Base-by-base conservation (phyloP, 2,888 invertebrate species). In the Cylindroiulus punctatus region DNA sequence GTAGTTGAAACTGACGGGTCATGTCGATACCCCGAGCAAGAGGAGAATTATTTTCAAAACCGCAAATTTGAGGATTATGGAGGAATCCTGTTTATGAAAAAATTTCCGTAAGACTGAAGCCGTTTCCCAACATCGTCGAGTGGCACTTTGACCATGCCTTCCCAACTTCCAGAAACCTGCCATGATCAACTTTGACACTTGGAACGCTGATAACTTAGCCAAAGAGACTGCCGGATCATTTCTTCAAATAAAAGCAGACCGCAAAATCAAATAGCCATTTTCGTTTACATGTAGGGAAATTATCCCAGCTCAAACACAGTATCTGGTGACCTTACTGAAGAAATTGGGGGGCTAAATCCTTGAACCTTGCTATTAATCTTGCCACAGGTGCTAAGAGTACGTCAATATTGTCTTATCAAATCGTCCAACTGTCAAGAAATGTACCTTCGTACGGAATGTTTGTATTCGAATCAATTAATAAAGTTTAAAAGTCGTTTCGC, bases 361-460 rank as follows among this genome's bases (percentile, higher is more conserved):
- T 65, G 57, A 65, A 65, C 57, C 57, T 22, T 65, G 10, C 57
- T 22, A 12, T 65, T 65, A 65, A 65, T 65, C 57, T 65, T 65
- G 57, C 0, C 57, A 65, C 57, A 65, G 57, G 57, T 65, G 57
- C 22, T 65, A 65, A 65, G 57, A 65, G 57, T 22, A 3, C 26
- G 57, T 65, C 57, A 65, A 65, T 65, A 65, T 65, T 22, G 57
- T 65, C 26, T 65, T 22, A 65, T 65, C 22, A 65, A 65, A 65
- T 65, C 57, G 57, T 19, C 22, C 57, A 65, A 65, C 22, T 65
- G 57, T 22, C 57, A 65, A 65, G 57, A 65, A 65, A 65, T 22
- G n/a, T n/a, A 52, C n/a, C n/a, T 52, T 65, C 22, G 26, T 65
- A 65, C 10, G 8, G 22, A 65, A 65, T 65, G 57, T 65, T 65